Conservation (phyloP, 1,140 invertebrate species). For the Vanessa atalanta region DNA sequence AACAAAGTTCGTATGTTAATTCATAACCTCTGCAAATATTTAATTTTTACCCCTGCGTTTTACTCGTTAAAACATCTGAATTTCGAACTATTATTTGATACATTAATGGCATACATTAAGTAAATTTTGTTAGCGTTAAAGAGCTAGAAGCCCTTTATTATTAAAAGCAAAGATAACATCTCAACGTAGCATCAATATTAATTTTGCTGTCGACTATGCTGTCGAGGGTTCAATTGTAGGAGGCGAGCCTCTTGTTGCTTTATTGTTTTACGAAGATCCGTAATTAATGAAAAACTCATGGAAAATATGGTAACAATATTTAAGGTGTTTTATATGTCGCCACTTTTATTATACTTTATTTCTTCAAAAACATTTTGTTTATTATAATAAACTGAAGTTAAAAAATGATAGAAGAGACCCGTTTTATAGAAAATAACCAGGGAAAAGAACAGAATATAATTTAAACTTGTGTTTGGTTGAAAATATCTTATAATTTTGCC, state of each 20-base stretch:
- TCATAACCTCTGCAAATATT: not conserved
- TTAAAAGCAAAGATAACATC: constrained; percentile 68
- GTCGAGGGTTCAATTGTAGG: constrained; percentile 46
- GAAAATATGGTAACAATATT: constrained; percentile 11
- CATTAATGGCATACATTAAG: constrained; percentile 27
- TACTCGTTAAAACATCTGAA: constrained; percentile 14
- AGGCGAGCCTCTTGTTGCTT: constrained; percentile 43
- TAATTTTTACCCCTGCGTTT: not conserved
- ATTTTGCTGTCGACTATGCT: constrained; percentile 54
- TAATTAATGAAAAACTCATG: constrained; percentile 58
- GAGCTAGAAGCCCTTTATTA: constrained; percentile 51
- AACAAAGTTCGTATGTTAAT: not conserved
- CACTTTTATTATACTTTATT: not conserved
- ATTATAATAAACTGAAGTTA: no score
- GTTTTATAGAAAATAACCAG: no score
- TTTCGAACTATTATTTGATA: constrained; percentile 17
- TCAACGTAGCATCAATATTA: constrained; percentile 66
- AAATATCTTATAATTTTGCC: not conserved
- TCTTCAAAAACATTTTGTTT: no score
- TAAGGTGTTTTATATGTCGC: constrained; percentile 23
- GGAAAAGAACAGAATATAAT: no score
- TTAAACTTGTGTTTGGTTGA: not conserved
- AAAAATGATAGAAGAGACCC: no score
- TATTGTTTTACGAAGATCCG: constrained; percentile 52
- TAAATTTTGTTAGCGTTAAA: constrained; percentile 45